Percentiles rank a stretch among this genome's conserved stretches.
phyloP scores from a whole-genome alignment of 92 coral and sea anemone genomes.

The Plumapathes pennacea region DNA sequence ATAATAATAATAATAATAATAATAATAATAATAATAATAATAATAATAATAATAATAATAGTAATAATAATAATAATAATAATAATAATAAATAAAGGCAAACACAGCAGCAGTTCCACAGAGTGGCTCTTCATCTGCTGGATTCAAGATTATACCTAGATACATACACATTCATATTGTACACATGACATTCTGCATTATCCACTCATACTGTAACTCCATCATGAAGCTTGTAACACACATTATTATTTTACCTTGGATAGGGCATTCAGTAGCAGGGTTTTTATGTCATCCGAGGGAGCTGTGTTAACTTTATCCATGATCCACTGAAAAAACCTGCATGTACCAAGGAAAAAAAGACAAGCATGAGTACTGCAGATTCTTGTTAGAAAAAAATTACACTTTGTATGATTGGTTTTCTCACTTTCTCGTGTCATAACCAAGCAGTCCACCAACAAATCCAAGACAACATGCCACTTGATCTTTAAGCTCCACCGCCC shows the following conservation, averaged over 20 bases:
- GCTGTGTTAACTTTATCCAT: conserved; percentile 83
- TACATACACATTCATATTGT: too few relatives aligned
- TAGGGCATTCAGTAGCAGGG: conserved; percentile 65
- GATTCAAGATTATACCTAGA: too few relatives aligned
- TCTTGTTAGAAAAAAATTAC: too few relatives aligned
- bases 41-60: too few relatives aligned
- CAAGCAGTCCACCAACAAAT: conserved; percentile 73
- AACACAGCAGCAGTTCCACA: too few relatives aligned
- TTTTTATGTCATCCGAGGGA: conserved; percentile 83
- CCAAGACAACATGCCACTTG: conserved; percentile 80
- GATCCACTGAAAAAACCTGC: conserved; percentile 87
- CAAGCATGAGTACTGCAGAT: not conserved
- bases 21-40: too few relatives aligned
- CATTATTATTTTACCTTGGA: conserved; percentile 64
- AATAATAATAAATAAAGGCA: too few relatives aligned
- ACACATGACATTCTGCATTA: conserved; percentile 86
- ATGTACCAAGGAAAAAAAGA: not conserved
- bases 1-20: too few relatives aligned
- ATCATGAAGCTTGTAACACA: not conserved
- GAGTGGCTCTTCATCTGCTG: too few relatives aligned
- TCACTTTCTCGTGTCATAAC: conserved; percentile 88
- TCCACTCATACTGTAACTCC: too few relatives aligned
- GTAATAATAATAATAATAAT: too few relatives aligned
- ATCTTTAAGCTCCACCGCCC: conserved; percentile 77
- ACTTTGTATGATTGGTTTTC: too few relatives aligned